Evolutionary conservation across 1,140 invertebrate genomes (phyloP), one percentile per base, ranked within the genome.

Genomic region (Anastatus disparis): DNA sequence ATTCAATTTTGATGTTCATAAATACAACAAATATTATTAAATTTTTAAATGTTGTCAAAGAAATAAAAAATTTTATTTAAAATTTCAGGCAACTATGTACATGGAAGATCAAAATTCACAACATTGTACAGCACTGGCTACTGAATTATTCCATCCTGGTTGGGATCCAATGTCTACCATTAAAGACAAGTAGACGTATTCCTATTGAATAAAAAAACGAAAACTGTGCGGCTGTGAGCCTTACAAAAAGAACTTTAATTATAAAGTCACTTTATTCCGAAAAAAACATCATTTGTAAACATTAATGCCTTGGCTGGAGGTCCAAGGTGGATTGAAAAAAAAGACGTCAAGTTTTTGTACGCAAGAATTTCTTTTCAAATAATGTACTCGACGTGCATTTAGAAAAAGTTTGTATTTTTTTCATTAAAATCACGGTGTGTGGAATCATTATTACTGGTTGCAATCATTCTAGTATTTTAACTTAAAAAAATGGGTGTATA

Each of bases 51-150:
- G n/a, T 53, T 24, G 52, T 26, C 38, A 56, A 31, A 13, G 61
- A 26, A n/a, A n/a, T n/a, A n/a, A n/a, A n/a, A n/a, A n/a, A n/a
- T n/a, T n/a, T n/a, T 35, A 35, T 61, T 68, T 59, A 58, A n/a
- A 17, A 27, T 87, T 88, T 72, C 77, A 93, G 91, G 89, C 93
- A 53, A 87, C 86, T 24, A 92, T 93, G 79, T 92, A 97, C 84
- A 90, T 97, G 89, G 89, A 91, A 70, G 94, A 98, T 83, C 95
- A 91, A 78, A 89, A 92, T 74, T 93, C 94, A 0, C 92, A 92
- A 10, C 96, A 98, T 84, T 97, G 96, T 86, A 91, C 90, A 15
- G 93, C 92, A 27, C 85, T 98, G 63, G 91, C 93, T 2, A 74
- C 84, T 6, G 87, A 90, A 65, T 88, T 90, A 74, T 95, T 95